Evolutionary conservation across 2,888 invertebrate species (phyloP), one percentile per base, ranked within the genome.

Genomic region (Blomia tropicalis): DNA sequence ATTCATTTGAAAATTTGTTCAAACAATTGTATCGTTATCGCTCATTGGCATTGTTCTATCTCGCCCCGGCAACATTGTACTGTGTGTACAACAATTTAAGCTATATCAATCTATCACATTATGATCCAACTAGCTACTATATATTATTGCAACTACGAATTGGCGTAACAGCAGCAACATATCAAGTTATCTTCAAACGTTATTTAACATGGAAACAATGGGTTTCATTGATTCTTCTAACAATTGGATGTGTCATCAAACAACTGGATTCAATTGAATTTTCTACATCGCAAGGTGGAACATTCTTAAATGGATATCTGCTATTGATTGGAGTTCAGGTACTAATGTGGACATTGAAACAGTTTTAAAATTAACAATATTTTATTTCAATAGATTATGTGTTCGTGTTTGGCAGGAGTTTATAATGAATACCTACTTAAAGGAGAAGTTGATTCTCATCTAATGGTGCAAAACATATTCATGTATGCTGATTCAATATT

Each of bases 381-480:
- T 32, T 36, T 36, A 32, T 58, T 36, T n/a, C 29, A n/a, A 58
- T 29, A 58, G 22, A 85, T 87, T 59, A 80, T 90, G 66, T 90
- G 87, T 71, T 93, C 92, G 0, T 92, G 92, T 69, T 76, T 91
- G 64, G 93, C 93, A 0, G 93, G 93, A 4, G 93, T 93, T 2
- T 93, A 92, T 74, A 93, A 92, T 73, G 93, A 93, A 73, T 90
- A 87, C 74, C 77, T 93, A 61, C 76, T 93, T 3, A 93, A 93
- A 77, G 84, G 83, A 30, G 14, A 47, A 27, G 36, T 2, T 19
- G 29, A 2, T 7, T 19, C 51, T 19, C 85, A 90, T 71, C 85
- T 93, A 70, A 90, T 87, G 75, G 77, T 92, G 67, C 93, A 93
- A 75, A 93, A 93, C 73, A 82, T 90, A 5, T 93, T 88, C 71